Percentiles rank a stretch among this genome's conserved stretches.
phyloP scores from a whole-genome alignment of 2,888 invertebrate genomes.

The Lucinisca nassula region DNA sequence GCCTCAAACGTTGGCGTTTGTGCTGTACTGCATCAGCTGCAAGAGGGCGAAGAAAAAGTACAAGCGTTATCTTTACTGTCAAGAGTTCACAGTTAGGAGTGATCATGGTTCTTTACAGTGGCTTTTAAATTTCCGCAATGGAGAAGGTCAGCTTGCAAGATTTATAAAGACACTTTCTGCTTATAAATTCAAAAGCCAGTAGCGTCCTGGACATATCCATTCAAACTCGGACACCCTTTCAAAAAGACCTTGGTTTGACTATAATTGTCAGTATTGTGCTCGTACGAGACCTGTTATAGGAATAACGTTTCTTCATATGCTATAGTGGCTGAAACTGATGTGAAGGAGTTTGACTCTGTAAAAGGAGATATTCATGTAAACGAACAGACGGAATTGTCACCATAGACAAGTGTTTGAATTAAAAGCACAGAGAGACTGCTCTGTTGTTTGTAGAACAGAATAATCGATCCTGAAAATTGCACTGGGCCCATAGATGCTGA shows the following conservation, averaged over 20 bases:
- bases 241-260: not conserved
- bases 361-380: no score
- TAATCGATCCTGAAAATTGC: not conserved
- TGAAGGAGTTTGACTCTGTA: no score
- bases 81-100: no score
- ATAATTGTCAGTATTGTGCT: not conserved
- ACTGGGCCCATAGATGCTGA: not conserved
- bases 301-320: no score
- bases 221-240: not conserved
- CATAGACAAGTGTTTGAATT: not conserved
- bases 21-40: slow-evolving; percentile 18
- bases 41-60: slow-evolving; percentile 6
- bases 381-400: not conserved
- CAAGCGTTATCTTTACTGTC: slow-evolving; percentile 17
- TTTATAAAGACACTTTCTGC: not conserved
- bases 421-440: not conserved
- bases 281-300: not conserved
- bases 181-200: not conserved
- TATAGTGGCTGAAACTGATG: no score
- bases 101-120: not conserved
- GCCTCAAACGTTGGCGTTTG: slow-evolving; percentile 4
- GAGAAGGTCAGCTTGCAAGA: not conserved
- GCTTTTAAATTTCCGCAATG: not conserved
- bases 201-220: not conserved
- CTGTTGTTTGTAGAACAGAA: not conserved